Conservation (phyloP, 2,113 vertebrate genomes). For the Microcebus ravelobensis region DNA sequence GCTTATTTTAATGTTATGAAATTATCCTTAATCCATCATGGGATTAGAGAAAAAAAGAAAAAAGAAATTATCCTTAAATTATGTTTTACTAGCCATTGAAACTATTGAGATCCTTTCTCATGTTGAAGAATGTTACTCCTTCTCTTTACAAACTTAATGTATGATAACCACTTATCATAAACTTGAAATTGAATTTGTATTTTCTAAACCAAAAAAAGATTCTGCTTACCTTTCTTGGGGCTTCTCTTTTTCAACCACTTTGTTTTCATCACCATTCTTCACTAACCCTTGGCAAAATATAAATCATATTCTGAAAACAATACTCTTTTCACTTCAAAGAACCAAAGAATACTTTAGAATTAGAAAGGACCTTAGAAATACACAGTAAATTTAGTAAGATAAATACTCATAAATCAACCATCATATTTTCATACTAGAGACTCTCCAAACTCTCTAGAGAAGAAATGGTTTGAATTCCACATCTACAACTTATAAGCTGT, state of each 20-base stretch:
- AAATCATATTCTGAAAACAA: neutral
- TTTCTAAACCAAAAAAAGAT: neutral
- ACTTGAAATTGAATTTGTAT: neutral
- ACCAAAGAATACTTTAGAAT: neutral
- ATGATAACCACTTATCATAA: neutral
- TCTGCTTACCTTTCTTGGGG: neutral
- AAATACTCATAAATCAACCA: neutral
- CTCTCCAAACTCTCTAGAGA: neutral
- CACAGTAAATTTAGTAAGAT: neutral
- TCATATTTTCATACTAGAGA: neutral
- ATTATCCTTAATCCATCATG: neutral
- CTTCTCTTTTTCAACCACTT: neutral
- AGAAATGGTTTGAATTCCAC: neutral
- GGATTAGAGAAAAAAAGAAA: too few relatives aligned
- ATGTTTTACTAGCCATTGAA: neutral
- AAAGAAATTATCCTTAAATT: neutral
- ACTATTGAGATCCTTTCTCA: neutral
- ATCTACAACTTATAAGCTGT: neutral
- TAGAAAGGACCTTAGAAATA: neutral
- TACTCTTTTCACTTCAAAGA: neutral
- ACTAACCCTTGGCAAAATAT: neutral
- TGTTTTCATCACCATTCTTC: neutral
- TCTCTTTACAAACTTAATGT: conserved; percentile 18
- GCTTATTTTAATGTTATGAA: neutral
- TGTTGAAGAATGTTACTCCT: neutral